Conservation (phyloP, 2,113 vertebrate species). For the Forbesichthys agassizii region DNA sequence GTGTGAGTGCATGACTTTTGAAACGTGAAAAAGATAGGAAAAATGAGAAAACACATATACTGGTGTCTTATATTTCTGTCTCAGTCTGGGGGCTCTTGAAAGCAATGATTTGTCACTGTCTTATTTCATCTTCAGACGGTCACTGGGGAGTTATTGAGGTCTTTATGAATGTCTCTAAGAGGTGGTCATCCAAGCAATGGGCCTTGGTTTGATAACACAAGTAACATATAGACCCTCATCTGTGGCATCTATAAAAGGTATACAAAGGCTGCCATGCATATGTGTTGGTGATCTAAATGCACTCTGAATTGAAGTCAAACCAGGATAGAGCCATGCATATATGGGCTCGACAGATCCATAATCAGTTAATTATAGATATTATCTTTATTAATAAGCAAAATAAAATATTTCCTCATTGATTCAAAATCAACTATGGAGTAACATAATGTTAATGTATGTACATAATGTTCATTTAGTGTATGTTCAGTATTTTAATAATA, state of each 20-base stretch:
- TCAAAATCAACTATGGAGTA: constrained; percentile 25
- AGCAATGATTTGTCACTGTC: background rate
- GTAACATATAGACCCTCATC: constrained; percentile 1
- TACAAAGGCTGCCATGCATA: background rate
- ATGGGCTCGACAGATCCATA: constrained; percentile 10
- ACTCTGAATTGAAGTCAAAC: background rate
- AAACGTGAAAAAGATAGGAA: background rate
- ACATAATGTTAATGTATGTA: constrained; percentile 1
- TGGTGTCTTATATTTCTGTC: background rate
- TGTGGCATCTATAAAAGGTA: background rate
- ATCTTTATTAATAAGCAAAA: constrained; percentile 11
- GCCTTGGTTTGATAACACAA: background rate
- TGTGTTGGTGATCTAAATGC: background rate
- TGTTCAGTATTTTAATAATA: constrained; percentile 1
- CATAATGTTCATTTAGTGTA: no score
- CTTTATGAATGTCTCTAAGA: background rate
- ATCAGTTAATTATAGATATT: constrained; percentile 1
- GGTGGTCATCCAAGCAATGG: background rate
- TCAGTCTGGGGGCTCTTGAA: background rate
- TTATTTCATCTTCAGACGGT: background rate
- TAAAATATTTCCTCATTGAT: background rate
- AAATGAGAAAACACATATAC: background rate
- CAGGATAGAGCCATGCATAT: background rate
- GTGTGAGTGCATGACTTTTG: background rate
- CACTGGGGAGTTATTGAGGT: background rate